phyloP scores from a whole-genome alignment of 2,797 vertebrate species.

The Oceanodroma leucorhoa region DNA sequence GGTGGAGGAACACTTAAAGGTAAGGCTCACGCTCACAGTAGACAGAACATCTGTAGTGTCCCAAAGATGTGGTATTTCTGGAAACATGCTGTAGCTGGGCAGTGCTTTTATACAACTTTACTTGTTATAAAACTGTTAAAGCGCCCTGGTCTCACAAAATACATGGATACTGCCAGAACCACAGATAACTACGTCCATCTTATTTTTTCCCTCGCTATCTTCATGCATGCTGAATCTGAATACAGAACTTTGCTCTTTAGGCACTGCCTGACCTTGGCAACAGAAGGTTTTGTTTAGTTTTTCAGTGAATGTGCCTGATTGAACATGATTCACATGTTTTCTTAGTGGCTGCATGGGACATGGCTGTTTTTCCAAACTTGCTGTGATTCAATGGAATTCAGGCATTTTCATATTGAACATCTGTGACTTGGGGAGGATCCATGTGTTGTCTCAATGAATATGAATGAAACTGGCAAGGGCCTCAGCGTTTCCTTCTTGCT shows the following conservation, averaged over 20 bases:
- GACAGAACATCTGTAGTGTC: not conserved
- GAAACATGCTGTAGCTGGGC: not conserved
- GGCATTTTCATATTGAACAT: constrained; percentile 75
- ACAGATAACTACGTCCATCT: not conserved
- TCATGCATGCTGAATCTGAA: not conserved
- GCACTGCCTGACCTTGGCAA: constrained; percentile 18
- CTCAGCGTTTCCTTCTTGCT: constrained; percentile 68
- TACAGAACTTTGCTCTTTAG: constrained; percentile 1
- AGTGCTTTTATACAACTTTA: not conserved
- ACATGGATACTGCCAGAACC: not conserved
- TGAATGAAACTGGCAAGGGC: constrained; percentile 71
- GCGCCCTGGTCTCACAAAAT: not conserved
- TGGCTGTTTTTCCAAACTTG: constrained; percentile 64
- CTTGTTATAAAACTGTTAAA: not conserved
- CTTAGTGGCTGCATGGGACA: constrained; percentile 65
- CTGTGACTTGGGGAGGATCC: constrained; percentile 75
- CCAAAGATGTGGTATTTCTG: not conserved
- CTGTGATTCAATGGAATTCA: constrained; percentile 72
- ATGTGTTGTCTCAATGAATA: constrained; percentile 74
- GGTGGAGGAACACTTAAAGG: not conserved
- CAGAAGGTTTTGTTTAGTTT: constrained; percentile 70
- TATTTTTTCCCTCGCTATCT: not conserved
- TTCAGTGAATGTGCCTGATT: constrained; percentile 51
- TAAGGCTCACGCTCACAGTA: not conserved
- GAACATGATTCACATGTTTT: constrained; percentile 71